phyloP scores from a whole-genome alignment of 2,797 vertebrate genomes.

The Trachurus trachurus region DNA sequence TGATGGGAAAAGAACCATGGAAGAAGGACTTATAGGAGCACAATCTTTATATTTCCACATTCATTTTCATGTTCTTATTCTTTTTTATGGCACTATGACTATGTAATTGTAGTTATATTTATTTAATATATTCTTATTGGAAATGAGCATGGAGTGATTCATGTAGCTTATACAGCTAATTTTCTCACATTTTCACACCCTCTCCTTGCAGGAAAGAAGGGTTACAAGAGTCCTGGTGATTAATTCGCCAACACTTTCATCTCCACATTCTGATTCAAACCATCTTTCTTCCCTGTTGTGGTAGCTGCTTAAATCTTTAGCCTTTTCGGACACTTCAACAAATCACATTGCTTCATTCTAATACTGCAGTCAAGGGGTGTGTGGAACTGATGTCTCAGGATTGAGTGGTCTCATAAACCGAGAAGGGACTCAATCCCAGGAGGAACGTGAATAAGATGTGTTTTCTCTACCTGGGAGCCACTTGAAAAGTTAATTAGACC shows the following conservation, averaged over 20 bases:
- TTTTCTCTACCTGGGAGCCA: constrained; percentile 45
- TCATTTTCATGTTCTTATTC: background rate
- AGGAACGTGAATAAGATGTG: constrained; percentile 55
- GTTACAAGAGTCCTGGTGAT: background rate
- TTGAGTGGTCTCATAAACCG: constrained; percentile 75
- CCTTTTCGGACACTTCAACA: constrained; percentile 31
- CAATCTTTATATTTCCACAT: background rate
- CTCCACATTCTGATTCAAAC: constrained; percentile 23
- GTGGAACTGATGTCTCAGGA: constrained; percentile 45
- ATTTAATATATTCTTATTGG: background rate
- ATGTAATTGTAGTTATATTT: background rate
- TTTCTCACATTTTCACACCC: constrained; percentile 4
- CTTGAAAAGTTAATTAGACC: constrained; percentile 70
- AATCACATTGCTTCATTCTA: constrained; percentile 23
- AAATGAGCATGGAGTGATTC: constrained; percentile 3
- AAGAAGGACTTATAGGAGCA: background rate
- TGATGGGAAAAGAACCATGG: background rate
- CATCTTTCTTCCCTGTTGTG: constrained; percentile 3
- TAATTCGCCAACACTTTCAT: constrained; percentile 33
- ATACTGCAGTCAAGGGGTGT: background rate
- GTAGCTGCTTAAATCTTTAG: constrained; percentile 9
- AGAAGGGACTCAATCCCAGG: constrained; percentile 48
- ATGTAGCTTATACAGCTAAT: background rate
- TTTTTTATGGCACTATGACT: background rate
- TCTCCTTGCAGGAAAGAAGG: background rate